Evolutionary conservation across 2,888 invertebrate genomes (phyloP).

Genomic region (Prosopocoilus inquinatus): DNA sequence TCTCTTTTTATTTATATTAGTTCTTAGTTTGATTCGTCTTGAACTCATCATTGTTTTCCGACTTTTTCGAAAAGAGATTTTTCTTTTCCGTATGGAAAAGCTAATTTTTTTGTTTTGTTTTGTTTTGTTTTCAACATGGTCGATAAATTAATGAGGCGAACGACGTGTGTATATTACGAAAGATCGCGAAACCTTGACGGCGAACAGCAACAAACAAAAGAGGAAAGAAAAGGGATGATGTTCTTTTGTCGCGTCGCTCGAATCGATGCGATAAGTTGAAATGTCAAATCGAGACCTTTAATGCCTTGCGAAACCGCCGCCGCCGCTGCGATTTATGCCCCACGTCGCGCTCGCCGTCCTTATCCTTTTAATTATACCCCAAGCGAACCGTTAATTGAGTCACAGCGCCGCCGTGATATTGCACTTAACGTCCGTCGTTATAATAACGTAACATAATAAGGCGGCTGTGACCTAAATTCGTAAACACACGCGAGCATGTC

Average conservation of each 20-base stretch:
- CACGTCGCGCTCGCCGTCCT: background rate
- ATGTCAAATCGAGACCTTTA: background rate
- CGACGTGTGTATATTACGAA: too few relatives aligned
- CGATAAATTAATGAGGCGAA: too few relatives aligned
- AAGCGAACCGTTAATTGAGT: background rate
- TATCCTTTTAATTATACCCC: background rate
- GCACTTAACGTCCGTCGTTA: background rate
- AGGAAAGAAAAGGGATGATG: background rate
- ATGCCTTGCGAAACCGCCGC: background rate
- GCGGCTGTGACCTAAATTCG: background rate
- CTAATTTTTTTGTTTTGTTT: too few relatives aligned
- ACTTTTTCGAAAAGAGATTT: too few relatives aligned
- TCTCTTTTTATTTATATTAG: too few relatives aligned
- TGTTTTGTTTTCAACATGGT: too few relatives aligned
- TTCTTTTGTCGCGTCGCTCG: background rate
- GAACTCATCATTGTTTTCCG: too few relatives aligned
- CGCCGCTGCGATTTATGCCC: background rate
- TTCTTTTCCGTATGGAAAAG: too few relatives aligned
- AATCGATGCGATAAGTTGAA: constrained; percentile 1
- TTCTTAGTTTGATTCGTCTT: too few relatives aligned
- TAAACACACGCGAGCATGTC: background rate
- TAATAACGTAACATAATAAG: background rate
- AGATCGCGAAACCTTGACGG: background rate
- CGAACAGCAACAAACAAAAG: too few relatives aligned
- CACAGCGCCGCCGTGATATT: background rate